phyloP scores from a whole-genome alignment of 2,797 vertebrate genomes.

The Parambassis ranga region DNA sequence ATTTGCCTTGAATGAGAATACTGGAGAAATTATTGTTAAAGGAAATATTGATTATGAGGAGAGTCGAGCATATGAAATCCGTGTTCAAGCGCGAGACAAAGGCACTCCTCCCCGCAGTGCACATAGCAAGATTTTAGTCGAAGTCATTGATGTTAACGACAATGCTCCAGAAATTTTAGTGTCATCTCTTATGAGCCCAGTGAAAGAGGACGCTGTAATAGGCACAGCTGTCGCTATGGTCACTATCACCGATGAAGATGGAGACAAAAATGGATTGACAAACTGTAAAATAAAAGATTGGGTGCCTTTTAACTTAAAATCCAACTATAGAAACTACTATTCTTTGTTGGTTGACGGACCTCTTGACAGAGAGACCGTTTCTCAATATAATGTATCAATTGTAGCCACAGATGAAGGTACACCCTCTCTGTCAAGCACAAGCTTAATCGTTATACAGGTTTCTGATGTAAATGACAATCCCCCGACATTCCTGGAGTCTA shows the following conservation, averaged over 20 bases:
- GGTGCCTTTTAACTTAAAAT: conserved; percentile 68
- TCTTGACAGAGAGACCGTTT: conserved; percentile 68
- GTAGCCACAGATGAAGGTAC: conserved; percentile 66
- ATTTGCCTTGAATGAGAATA: conserved; percentile 59
- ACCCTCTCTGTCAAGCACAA: conserved; percentile 57
- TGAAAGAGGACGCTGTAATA: conserved; percentile 71
- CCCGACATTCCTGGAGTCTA: conserved; percentile 50
- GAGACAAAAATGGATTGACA: conserved; percentile 66
- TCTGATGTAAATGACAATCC: conserved; percentile 75
- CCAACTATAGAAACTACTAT: conserved; percentile 73
- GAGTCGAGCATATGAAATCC: conserved; percentile 64
- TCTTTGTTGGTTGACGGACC: conserved; percentile 67
- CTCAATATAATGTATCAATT: conserved; percentile 61
- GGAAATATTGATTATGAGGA: conserved; percentile 70
- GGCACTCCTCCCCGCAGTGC: conserved; percentile 58
- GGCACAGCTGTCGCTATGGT: conserved; percentile 71
- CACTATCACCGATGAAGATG: conserved; percentile 68
- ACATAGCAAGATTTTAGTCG: conserved; percentile 71
- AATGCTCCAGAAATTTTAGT: conserved; percentile 73
- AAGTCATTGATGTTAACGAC: conserved; percentile 76
- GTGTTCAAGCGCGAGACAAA: conserved; percentile 70
- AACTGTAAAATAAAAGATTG: conserved; percentile 44
- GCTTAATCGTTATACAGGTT: conserved; percentile 52
- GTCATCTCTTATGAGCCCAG: conserved; percentile 62
- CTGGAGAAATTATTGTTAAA: conserved; percentile 65